These are phyloP conservation scores for Nysson spinosus DNA, from an alignment of 2,888 invertebrate species.

Conservation along the genomic window DNA sequence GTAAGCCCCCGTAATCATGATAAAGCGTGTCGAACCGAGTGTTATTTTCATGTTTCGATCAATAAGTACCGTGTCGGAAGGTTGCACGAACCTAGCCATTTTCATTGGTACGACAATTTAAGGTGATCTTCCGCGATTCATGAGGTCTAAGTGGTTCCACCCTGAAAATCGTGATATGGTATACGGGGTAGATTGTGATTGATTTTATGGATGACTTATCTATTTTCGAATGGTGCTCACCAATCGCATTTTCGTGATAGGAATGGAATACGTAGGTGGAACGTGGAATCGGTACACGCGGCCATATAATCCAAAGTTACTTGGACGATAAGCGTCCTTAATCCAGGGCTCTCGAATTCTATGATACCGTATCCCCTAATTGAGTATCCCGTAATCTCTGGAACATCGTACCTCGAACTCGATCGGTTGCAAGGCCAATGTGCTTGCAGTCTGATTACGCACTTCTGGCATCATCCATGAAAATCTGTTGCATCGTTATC, in stretches of 20 bases:
- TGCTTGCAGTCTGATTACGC: slow-evolving; percentile 37
- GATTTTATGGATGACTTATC: too few relatives aligned
- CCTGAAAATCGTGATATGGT: too few relatives aligned
- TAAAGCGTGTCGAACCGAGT: slow-evolving; percentile 32
- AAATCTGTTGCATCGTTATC: slow-evolving; percentile 52
- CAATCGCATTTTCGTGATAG: slow-evolving; percentile 12
- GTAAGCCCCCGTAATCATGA: slow-evolving; percentile 35
- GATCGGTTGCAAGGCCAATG: slow-evolving; percentile 46
- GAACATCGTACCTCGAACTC: slow-evolving; percentile 53
- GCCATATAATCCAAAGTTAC: slow-evolving; percentile 57
- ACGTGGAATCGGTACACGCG: slow-evolving; percentile 14
- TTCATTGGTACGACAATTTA: too few relatives aligned
- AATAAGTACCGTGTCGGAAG: slow-evolving; percentile 31
- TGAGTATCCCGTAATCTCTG: slow-evolving; percentile 63
- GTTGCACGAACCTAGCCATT: slow-evolving; percentile 23
- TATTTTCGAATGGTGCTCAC: neutral
- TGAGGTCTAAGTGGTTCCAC: too few relatives aligned
- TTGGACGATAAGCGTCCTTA: slow-evolving; percentile 62
- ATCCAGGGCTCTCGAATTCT: slow-evolving; percentile 64
- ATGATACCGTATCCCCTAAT: slow-evolving; percentile 65
- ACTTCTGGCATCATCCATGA: slow-evolving; percentile 42
- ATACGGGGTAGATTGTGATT: too few relatives aligned
- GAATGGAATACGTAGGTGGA: slow-evolving; percentile 1
- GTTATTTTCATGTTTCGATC: slow-evolving; percentile 31
- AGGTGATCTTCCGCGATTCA: too few relatives aligned